These are phyloP conservation scores for Anseranas semipalmata DNA, from an alignment of 2,113 vertebrate species.

Conservation along the genomic window DNA sequence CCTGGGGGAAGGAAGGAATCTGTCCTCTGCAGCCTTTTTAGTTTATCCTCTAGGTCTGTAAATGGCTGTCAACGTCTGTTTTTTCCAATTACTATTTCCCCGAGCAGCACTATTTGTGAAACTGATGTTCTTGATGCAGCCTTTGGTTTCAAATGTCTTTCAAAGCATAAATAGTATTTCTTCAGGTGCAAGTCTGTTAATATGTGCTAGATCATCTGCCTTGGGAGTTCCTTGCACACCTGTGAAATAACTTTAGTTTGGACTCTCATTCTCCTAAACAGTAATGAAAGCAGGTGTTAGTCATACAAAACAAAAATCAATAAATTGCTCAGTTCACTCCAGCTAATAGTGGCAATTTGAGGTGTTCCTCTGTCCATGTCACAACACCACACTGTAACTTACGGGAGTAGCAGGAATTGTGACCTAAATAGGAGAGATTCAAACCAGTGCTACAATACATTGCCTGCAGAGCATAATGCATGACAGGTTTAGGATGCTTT, in stretches of 20 bases:
- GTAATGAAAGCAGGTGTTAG: not conserved
- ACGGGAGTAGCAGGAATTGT: not conserved
- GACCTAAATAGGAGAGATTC: slow-evolving; percentile 45
- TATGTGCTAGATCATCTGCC: not conserved
- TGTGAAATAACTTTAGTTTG: not conserved
- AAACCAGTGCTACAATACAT: not conserved
- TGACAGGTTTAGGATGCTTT: slow-evolving; percentile 40
- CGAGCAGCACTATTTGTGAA: not conserved
- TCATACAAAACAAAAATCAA: not conserved
- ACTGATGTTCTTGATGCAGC: not conserved
- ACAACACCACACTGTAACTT: not conserved
- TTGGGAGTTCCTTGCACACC: not conserved
- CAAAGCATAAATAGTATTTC: not conserved
- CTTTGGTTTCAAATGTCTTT: not conserved
- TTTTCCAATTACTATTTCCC: slow-evolving; percentile 20
- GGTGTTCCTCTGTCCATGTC: not conserved
- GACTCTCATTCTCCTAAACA: not conserved
- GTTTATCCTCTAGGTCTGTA: not conserved
- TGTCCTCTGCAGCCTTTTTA: not conserved
- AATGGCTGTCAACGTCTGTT: not conserved
- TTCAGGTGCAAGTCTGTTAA: not conserved
- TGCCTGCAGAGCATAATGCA: not conserved
- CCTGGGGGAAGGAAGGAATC: not conserved
- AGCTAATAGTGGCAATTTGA: not conserved
- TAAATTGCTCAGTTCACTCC: fast-evolving